A percentile compares a stretch with the other conserved stretches of the same genome.
Conservation (phyloP, 2,113 vertebrate species). For the Cynopterus brachyotis region DNA sequence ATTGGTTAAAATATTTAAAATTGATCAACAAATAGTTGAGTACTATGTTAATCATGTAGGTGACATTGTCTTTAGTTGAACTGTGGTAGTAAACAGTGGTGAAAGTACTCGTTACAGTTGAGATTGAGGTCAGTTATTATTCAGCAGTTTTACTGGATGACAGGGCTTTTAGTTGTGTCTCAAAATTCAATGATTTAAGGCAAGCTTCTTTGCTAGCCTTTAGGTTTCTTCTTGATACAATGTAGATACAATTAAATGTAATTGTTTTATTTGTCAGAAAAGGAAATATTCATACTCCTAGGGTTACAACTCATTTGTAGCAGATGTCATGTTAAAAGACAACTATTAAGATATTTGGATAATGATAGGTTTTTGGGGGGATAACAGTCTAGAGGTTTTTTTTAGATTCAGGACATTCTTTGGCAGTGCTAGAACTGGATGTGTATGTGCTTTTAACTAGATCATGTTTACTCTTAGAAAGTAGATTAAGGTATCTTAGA, state of each 20-base stretch:
- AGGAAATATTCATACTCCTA: background rate
- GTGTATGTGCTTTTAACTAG: constrained; percentile 44
- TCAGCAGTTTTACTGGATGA: constrained; percentile 25
- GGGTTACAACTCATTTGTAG: background rate
- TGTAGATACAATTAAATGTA: background rate
- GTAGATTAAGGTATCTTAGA: background rate
- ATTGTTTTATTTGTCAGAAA: background rate
- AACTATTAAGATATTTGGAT: background rate
- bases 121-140: background rate
- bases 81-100: background rate
- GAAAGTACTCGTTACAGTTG: background rate
- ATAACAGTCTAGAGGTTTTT: constrained; percentile 2
- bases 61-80: constrained; percentile 18
- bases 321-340: background rate
- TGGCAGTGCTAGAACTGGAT: constrained; percentile 2
- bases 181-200: background rate
- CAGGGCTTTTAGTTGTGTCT: background rate
- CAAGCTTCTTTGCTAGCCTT: background rate
- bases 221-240: background rate
- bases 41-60: background rate
- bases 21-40: background rate
- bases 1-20: constrained; percentile 19
- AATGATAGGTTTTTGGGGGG: background rate
- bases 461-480: constrained; percentile 31
- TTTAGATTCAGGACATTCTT: constrained; percentile 17